These are phyloP conservation scores for Camelus bactrianus DNA, from an alignment of 2,113 vertebrate species.

Conservation along the genomic window DNA sequence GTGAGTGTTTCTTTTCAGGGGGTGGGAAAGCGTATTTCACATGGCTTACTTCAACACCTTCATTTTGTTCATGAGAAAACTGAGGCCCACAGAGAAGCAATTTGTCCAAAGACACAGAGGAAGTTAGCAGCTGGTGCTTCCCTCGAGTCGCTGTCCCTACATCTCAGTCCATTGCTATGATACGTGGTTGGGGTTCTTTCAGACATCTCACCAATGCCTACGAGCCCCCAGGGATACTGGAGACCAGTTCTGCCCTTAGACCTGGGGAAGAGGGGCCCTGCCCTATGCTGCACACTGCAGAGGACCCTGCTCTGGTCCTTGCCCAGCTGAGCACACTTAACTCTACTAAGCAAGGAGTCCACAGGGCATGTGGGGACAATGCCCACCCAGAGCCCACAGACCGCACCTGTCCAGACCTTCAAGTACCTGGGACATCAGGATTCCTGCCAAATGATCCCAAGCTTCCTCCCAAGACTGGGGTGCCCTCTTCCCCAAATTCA, in stretches of 20 bases:
- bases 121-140: neutral
- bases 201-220: accelerated
- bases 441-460: neutral
- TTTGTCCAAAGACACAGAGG: neutral
- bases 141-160: neutral
- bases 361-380: neutral
- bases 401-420: neutral
- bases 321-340: accelerated
- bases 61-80: neutral
- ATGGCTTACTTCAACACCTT: neutral
- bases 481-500: neutral
- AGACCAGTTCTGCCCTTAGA: neutral
- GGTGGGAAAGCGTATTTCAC: neutral
- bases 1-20: neutral
- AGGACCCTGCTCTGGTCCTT: neutral
- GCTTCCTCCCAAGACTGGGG: neutral
- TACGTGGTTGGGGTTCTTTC: accelerated
- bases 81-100: neutral
- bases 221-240: neutral
- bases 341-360: neutral
- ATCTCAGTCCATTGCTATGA: neutral
- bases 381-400: neutral
- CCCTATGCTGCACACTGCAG: neutral
- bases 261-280: neutral
- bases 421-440: neutral